Evolutionary conservation across 2,113 vertebrate genomes (phyloP).

Genomic region (Epinephelus fuscoguttatus): DNA sequence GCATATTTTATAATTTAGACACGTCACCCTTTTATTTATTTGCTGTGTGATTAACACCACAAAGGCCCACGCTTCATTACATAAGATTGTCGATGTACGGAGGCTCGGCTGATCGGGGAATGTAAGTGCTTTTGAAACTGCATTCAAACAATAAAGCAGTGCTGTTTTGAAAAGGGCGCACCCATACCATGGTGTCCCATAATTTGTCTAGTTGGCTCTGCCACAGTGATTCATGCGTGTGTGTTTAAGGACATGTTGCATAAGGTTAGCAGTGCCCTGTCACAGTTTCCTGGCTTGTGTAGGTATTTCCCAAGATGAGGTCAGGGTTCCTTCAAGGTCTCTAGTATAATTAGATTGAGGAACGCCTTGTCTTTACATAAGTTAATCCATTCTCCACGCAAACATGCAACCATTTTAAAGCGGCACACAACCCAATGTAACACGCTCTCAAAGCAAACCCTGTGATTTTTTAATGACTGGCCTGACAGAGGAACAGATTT

Average conservation of each 20-base stretch:
- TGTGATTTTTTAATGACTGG: background rate
- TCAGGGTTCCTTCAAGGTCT: constrained; percentile 65
- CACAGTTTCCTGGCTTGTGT: constrained; percentile 73
- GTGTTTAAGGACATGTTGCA: constrained; percentile 62
- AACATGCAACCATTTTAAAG: constrained; percentile 41
- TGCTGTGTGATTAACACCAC: constrained; percentile 20
- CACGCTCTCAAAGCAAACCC: background rate
- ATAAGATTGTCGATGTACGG: background rate
- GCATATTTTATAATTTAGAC: background rate
- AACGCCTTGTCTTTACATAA: constrained; percentile 55
- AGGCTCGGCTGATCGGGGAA: background rate
- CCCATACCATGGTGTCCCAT: constrained; percentile 46
- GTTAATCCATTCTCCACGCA: constrained; percentile 53
- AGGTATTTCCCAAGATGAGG: constrained; percentile 79
- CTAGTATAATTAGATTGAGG: constrained; percentile 56
- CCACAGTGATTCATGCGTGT: constrained; percentile 33
- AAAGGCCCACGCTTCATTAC: constrained; percentile 18
- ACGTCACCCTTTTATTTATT: background rate
- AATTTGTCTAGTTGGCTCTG: constrained; percentile 25
- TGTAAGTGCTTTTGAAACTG: background rate
- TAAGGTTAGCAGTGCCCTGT: constrained; percentile 58
- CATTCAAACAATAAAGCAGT: constrained; percentile 8
- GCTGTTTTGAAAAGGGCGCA: constrained; percentile 44
- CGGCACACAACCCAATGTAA: constrained; percentile 4
- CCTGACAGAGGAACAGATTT: constrained; percentile 9